Evolutionary conservation across 2,797 vertebrate species (phyloP).

Genomic region (Scarus forsteni): DNA sequence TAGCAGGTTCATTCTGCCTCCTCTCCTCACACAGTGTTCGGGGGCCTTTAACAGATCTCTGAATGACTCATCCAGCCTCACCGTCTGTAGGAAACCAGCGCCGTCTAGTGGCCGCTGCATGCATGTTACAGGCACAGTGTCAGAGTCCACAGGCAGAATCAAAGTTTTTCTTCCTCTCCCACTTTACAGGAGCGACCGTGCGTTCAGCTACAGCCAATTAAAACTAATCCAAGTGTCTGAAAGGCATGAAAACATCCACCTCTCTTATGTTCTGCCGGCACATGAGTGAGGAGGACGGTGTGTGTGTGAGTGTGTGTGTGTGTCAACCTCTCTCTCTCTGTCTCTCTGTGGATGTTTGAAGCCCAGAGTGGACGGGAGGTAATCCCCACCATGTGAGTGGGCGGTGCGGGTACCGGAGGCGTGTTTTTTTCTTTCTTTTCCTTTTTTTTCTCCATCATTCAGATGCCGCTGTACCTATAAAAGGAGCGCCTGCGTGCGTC

Average conservation of each 20-base stretch:
- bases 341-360: conserved; percentile 45
- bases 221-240: conserved; percentile 9
- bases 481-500: conserved; percentile 86
- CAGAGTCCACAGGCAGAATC: conserved; percentile 19
- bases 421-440: conserved; percentile 86
- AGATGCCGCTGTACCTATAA: conserved; percentile 92
- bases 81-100: conserved; percentile 51
- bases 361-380: conserved; percentile 87
- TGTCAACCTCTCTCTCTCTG: conserved; percentile 29
- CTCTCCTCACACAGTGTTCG: conserved; percentile 4
- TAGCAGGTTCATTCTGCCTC: conserved; percentile 24
- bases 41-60: conserved; percentile 21
- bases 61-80: conserved; percentile 61
- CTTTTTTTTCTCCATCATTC: conserved; percentile 83
- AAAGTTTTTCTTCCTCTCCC: not conserved
- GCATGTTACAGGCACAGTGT: conserved; percentile 8
- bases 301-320: too few relatives aligned
- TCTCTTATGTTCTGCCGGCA: conserved; percentile 13
- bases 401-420: conserved; percentile 91
- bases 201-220: conserved; percentile 20
- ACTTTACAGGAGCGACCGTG: conserved; percentile 23
- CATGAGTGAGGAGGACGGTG: conserved; percentile 13
- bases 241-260: not conserved
- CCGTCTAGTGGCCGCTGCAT: conserved; percentile 61
- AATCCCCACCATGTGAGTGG: conserved; percentile 97